Conservation (phyloP, 1,140 invertebrate species). For the Aphis craccivora region DNA sequence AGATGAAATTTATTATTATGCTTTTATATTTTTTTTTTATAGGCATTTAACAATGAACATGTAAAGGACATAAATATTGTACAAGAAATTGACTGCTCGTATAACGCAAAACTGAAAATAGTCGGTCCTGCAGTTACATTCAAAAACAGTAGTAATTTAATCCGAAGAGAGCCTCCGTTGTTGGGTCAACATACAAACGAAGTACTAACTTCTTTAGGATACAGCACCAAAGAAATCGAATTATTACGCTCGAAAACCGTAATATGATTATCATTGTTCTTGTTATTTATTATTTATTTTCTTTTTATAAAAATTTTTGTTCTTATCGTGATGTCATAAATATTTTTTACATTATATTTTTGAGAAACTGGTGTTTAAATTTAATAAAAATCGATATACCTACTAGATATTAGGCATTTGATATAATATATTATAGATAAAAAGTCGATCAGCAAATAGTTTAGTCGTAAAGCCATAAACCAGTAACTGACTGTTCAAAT, state of each 20-base stretch:
- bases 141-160: conserved; percentile 74
- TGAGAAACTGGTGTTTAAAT: not conserved
- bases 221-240: conserved; percentile 70
- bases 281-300: not conserved
- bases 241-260: conserved; percentile 67
- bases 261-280: conserved; percentile 64
- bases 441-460: conserved; percentile 75
- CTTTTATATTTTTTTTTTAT: conserved; percentile 32
- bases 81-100: conserved; percentile 77
- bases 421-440: conserved; percentile 74
- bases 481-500: conserved; percentile 71
- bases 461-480: conserved; percentile 76
- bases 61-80: conserved; percentile 79
- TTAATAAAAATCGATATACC: not conserved
- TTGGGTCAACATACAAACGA: conserved; percentile 88
- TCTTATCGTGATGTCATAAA: not conserved
- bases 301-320: not conserved
- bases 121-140: conserved; percentile 87
- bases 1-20: not conserved
- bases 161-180: conserved; percentile 79
- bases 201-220: conserved; percentile 79
- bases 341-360: not conserved
- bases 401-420: conserved; percentile 55
- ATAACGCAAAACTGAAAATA: conserved; percentile 76
- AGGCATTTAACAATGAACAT: conserved; percentile 88